Percentiles rank a stretch among this genome's conserved stretches.
Evolutionary conservation across 1,140 invertebrate genomes (phyloP).

Genomic region (Micrasema longulum): DNA sequence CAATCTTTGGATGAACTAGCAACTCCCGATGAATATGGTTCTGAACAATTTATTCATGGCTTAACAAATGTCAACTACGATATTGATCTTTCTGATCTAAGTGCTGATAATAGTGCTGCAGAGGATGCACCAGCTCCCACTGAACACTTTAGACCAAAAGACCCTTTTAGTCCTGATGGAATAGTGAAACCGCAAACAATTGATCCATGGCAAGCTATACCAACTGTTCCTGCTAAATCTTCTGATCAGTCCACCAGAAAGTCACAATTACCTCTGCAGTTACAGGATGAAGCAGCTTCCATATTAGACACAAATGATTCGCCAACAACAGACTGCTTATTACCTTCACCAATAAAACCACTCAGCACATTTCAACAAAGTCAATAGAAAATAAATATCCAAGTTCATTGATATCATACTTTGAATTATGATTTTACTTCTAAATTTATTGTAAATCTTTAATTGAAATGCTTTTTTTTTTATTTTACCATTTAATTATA

Average conservation of each 20-base stretch:
- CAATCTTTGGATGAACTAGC: slow-evolving; percentile 69
- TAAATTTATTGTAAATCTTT: neutral
- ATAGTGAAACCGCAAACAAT: slow-evolving; percentile 56
- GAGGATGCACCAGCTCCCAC: slow-evolving; percentile 67
- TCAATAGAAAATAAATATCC: neutral
- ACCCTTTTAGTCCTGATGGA: slow-evolving; percentile 61
- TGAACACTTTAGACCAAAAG: slow-evolving; percentile 54
- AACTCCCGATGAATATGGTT: slow-evolving; percentile 71
- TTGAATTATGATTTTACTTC: neutral
- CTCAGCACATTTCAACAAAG: slow-evolving; percentile 57
- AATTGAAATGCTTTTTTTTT: too few relatives aligned
- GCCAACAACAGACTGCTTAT: slow-evolving; percentile 68
- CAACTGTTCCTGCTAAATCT: slow-evolving; percentile 36
- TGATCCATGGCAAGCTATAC: slow-evolving; percentile 48
- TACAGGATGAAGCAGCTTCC: slow-evolving; percentile 63
- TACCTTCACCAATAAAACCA: slow-evolving; percentile 75
- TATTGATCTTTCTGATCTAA: slow-evolving; percentile 78
- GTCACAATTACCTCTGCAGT: slow-evolving; percentile 27
- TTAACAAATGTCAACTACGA: slow-evolving; percentile 80
- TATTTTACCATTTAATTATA: neutral
- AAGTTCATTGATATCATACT: neutral
- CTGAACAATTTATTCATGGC: slow-evolving; percentile 66
- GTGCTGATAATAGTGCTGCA: slow-evolving; percentile 74
- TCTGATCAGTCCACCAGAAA: slow-evolving; percentile 1
- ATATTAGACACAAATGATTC: slow-evolving; percentile 72